These are phyloP conservation scores for Cydia fagiglandana DNA, from an alignment of 1,140 invertebrate genomes.

Conservation along the genomic window DNA sequence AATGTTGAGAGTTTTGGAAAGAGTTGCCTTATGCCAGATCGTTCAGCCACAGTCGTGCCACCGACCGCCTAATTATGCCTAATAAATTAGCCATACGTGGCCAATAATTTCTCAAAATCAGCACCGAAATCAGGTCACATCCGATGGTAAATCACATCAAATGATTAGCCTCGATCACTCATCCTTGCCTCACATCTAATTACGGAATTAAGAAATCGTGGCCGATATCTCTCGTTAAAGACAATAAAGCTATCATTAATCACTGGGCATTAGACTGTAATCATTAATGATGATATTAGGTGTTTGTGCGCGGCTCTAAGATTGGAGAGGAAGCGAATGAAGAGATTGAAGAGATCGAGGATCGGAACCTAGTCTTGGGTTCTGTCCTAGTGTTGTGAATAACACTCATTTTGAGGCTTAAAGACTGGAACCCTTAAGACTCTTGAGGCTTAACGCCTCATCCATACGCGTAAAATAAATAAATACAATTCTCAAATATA, in stretches of 20 bases:
- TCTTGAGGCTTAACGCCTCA: too few species aligned
- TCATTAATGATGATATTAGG: constrained; percentile 70
- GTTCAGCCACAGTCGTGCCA: not conserved
- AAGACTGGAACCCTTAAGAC: too few species aligned
- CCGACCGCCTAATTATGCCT: not conserved
- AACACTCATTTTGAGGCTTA: too few species aligned
- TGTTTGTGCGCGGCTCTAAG: constrained; percentile 46
- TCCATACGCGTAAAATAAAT: too few species aligned
- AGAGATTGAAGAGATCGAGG: not conserved
- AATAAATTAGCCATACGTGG: not conserved
- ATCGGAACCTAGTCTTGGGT: too few species aligned
- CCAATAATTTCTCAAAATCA: not conserved
- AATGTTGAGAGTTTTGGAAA: too few species aligned
- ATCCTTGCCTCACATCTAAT: constrained; percentile 66
- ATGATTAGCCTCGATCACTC: constrained; percentile 47
- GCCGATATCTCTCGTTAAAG: constrained; percentile 64
- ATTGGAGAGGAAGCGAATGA: constrained; percentile 15
- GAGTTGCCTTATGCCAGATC: too few species aligned
- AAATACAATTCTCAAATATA: too few species aligned
- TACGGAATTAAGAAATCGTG: constrained; percentile 73
- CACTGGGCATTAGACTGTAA: constrained; percentile 64
- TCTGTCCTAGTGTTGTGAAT: too few species aligned
- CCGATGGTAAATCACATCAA: not conserved
- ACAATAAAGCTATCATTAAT: constrained; percentile 74
- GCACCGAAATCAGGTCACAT: constrained; percentile 8